phyloP scores from a whole-genome alignment of 2,888 invertebrate species.

The Drosophila sordidapex region DNA sequence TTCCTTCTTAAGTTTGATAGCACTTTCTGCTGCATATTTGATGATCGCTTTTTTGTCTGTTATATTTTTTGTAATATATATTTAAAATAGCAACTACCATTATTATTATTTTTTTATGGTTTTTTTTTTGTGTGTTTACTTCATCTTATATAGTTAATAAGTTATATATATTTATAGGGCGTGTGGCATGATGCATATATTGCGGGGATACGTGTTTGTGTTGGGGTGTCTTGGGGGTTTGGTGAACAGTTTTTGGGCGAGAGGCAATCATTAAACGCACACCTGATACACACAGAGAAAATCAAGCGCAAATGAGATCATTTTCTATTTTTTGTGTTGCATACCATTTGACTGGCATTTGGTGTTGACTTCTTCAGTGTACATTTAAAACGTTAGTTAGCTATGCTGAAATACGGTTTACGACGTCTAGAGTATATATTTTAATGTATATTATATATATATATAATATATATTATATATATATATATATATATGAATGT shows the following conservation, averaged over 20 bases:
- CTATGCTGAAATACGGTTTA: conserved; percentile 72
- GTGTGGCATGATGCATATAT: conserved; percentile 53
- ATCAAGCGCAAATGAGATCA: conserved; percentile 45
- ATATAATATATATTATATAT: conserved; percentile 48
- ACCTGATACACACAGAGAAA: conserved; percentile 29
- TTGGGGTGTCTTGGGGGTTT: conserved; percentile 2
- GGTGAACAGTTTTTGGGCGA: conserved; percentile 6
- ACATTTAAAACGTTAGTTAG: conserved; percentile 72
- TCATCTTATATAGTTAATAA: conserved; percentile 77
- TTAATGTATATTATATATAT: conserved; percentile 53
- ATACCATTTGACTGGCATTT: conserved; percentile 34
- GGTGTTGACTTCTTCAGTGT: conserved; percentile 58
- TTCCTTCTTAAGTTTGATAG: conserved; percentile 67
- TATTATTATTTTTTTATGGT: conserved; percentile 62
- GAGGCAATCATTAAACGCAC: conserved; percentile 25
- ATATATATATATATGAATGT: conserved; percentile 45
- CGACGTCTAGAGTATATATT: conserved; percentile 62
- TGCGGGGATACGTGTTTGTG: conserved; percentile 38
- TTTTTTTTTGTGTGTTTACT: conserved; percentile 59
- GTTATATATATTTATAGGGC: conserved; percentile 78
- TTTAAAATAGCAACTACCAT: conserved; percentile 80
- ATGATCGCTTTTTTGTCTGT: conserved; percentile 46
- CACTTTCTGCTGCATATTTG: conserved; percentile 56
- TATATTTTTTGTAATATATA: conserved; percentile 69
- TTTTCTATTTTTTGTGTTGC: conserved; percentile 39